Percentiles rank a stretch among this genome's conserved stretches.
Conservation (phyloP, 2,113 vertebrate species). For the Macrotis lagotis region DNA sequence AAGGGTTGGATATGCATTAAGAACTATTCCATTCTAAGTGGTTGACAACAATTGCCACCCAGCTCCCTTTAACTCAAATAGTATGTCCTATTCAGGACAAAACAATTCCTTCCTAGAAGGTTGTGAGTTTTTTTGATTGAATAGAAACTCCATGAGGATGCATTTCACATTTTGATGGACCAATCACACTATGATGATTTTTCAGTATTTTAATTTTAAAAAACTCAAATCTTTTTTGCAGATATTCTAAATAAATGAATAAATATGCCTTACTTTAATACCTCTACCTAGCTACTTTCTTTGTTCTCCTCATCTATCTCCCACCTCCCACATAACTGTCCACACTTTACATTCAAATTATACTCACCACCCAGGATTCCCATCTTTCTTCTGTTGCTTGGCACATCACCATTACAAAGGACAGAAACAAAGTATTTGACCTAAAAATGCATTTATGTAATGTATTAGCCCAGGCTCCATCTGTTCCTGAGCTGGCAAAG, state of each 20-base stretch:
- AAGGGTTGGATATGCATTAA: neutral
- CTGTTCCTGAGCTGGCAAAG: neutral
- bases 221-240: neutral
- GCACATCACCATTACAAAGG: neutral
- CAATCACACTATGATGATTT: neutral
- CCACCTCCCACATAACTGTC: neutral
- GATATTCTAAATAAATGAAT: neutral
- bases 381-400: slow-evolving; percentile 11
- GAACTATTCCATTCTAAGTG: neutral
- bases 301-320: neutral
- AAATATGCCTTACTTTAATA: neutral
- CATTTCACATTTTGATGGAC: neutral
- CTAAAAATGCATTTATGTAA: neutral
- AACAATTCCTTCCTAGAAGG: neutral
- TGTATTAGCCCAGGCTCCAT: neutral
- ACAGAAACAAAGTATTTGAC: neutral
- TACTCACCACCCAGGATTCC: neutral
- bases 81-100: neutral
- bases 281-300: neutral
- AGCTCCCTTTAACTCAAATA: neutral
- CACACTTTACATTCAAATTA: neutral
- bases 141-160: neutral
- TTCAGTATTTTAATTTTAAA: neutral
- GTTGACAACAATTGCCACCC: neutral
- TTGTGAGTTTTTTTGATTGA: neutral